Base-by-base conservation (phyloP, 1,140 invertebrate genomes). In the Agrypnia vestita region DNA sequence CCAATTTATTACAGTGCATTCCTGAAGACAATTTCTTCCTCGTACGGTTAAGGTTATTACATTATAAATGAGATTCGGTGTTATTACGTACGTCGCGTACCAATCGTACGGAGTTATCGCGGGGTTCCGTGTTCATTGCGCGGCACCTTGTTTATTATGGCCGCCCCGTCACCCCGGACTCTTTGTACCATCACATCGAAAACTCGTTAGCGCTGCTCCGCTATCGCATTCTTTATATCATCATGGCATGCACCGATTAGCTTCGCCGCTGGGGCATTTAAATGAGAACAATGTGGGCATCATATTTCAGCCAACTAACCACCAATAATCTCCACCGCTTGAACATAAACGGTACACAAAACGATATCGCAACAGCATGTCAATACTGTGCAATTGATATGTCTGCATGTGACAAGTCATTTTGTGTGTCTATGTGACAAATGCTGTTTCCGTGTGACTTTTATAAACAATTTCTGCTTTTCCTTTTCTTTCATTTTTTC, bases 171-270 rank as follows among this genome's bases (percentile, higher is more conserved):
- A 71, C 67, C 67, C 19, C 25, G 7, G 19, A 1, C 9, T 1
- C 25, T 46, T 11, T 21, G 44, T 21, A 55, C 17, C 51, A 53
- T 55, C 53, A 56, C 71, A 12, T 47, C 19, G 43, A 15, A n/a
- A 73, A 44, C 71, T 73, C 71, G 71, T 73, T 73, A 73, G 21
- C 49, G 21, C 43, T 73, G 7, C 46, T 46, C 71, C 43, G 49
- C 53, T 56, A 73, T 53, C 71, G 17, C 17, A 56, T 55, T 73
- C 51, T 43, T 56, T 21, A 4, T 25, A 56, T 56, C 21, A 55
- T 25, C 51, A 19, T n/a, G 71, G 19, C 71, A 6, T 10, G 53
- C 21, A 15, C 15, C 10, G 21, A 56, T 73, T 73, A 53, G 13
- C 21, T 53, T 53, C 49, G 35, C 61, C 11, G 35, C 3, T 15